phyloP scores from a whole-genome alignment of 2,113 vertebrate species.

The Pelvicachromis taeniatus region DNA sequence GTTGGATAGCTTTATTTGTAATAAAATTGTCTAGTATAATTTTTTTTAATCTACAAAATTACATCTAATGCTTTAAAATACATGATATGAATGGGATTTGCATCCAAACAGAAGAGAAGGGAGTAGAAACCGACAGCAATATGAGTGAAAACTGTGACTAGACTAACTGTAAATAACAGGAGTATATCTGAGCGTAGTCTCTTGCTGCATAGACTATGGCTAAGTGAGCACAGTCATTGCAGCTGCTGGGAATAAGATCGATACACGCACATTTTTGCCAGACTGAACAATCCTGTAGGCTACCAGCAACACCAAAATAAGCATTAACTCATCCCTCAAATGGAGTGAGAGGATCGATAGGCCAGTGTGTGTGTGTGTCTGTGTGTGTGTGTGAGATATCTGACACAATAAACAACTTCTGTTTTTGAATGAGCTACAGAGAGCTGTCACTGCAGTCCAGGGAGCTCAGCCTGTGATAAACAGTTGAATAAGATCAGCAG shows the following conservation, averaged over 20 bases:
- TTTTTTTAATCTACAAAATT: background rate
- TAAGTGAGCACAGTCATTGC: constrained; percentile 18
- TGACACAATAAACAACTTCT: background rate
- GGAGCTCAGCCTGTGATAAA: background rate
- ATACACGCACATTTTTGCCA: constrained; percentile 41
- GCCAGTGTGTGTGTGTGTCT: background rate
- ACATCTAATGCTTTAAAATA: background rate
- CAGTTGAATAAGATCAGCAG: background rate
- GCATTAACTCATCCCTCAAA: constrained; percentile 44
- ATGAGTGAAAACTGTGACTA: background rate
- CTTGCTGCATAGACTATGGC: background rate
- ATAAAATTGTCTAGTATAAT: background rate
- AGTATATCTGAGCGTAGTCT: background rate
- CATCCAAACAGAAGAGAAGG: background rate
- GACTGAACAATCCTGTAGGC: constrained; percentile 35
- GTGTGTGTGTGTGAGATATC: background rate
- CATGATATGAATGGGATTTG: background rate
- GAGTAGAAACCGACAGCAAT: background rate
- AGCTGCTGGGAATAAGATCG: constrained; percentile 52
- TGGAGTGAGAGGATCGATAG: constrained; percentile 47
- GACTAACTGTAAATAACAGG: constrained; percentile 30
- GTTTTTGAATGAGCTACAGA: constrained; percentile 10
- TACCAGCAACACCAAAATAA: constrained; percentile 38
- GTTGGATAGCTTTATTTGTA: background rate
- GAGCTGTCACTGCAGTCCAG: background rate